A percentile compares a stretch with the other conserved stretches of the same genome.
Evolutionary conservation across 2,888 invertebrate species (phyloP).

Genomic region (Teleogryllus oceanicus): DNA sequence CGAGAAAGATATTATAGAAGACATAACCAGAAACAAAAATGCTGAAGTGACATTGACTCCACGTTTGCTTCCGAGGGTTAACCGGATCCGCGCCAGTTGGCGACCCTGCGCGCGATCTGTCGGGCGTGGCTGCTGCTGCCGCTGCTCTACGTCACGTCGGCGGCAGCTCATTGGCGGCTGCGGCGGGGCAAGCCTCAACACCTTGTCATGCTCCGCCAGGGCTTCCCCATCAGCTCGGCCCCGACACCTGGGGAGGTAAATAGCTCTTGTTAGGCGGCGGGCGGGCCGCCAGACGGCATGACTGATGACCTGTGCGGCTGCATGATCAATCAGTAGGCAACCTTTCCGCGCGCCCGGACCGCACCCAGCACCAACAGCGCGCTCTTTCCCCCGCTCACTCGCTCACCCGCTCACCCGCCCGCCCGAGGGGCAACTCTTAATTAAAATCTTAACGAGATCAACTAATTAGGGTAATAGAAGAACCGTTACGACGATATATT

Average conservation of each 20-base stretch:
- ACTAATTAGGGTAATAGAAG: not conserved
- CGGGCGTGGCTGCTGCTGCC: too few relatives aligned
- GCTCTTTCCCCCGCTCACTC: too few relatives aligned
- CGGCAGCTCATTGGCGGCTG: too few relatives aligned
- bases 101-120: too few relatives aligned
- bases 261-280: not conserved
- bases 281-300: not conserved
- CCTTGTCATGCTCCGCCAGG: not conserved
- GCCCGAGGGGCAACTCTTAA: not conserved
- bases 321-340: not conserved
- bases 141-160: too few relatives aligned
- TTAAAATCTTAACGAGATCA: slow-evolving; percentile 18
- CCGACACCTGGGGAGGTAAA: not conserved
- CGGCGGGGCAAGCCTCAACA: too few relatives aligned
- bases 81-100: too few relatives aligned
- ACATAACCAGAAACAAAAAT: too few relatives aligned
- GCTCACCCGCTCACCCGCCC: not conserved
- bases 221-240: not conserved
- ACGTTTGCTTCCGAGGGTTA: too few relatives aligned
- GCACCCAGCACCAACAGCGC: not conserved
- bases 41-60: too few relatives aligned
- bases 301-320: not conserved
- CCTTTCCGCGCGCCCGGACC: not conserved
- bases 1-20: too few relatives aligned
- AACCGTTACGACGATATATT: not conserved